These are phyloP conservation scores for Eumacrocentrus americanus DNA, from an alignment of 2,888 invertebrate species.

Conservation along the genomic window DNA sequence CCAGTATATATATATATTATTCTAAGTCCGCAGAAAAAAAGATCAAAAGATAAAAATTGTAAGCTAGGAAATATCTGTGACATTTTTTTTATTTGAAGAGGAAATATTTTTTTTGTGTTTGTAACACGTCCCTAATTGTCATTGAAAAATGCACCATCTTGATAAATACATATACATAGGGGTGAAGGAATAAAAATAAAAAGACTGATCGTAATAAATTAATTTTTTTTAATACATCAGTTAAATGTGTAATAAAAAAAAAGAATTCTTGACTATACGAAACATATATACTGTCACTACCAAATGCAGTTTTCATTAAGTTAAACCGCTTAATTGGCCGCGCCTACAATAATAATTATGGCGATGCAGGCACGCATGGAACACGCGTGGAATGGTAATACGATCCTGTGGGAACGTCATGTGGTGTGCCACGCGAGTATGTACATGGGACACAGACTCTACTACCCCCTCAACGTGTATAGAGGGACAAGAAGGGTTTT, in stretches of 20 bases:
- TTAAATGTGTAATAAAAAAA: too few species aligned
- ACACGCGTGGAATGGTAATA: constrained; percentile 37
- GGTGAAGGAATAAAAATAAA: too few species aligned
- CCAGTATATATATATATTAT: too few species aligned
- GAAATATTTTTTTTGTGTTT: neutral
- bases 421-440: constrained; percentile 21
- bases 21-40: too few species aligned
- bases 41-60: neutral
- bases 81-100: neutral
- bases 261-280: neutral
- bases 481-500: neutral
- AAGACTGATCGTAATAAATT: too few species aligned
- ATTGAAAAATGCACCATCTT: too few species aligned
- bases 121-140: too few species aligned
- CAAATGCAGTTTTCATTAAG: constrained; percentile 37
- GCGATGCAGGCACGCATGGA: constrained; percentile 20
- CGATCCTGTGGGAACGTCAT: constrained; percentile 42
- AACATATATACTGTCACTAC: neutral
- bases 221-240: too few species aligned
- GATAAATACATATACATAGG: too few species aligned
- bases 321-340: constrained; percentile 51
- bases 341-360: constrained; percentile 23
- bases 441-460: too few species aligned
- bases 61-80: neutral
- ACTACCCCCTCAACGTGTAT: neutral